phyloP scores from a whole-genome alignment of 2,888 invertebrate species.

The Scrobipalpa costella region DNA sequence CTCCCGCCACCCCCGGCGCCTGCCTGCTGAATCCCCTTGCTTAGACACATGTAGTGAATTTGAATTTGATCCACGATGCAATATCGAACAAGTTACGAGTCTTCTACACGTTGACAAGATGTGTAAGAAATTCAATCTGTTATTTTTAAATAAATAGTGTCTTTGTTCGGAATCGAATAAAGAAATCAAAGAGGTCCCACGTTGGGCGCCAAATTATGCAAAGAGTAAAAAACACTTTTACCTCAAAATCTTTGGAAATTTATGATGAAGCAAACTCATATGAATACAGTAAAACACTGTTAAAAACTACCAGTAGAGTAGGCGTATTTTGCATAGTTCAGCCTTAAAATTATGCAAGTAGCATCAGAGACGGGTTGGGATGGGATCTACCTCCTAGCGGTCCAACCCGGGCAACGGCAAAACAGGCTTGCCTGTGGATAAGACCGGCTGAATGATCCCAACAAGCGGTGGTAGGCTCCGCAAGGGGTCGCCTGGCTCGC shows the following conservation, averaged over 20 bases:
- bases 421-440: too few relatives aligned
- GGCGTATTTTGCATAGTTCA: constrained; percentile 25
- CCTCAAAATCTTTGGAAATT: not conserved
- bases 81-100: constrained; percentile 14
- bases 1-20: constrained; percentile 31
- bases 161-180: not conserved
- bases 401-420: too few relatives aligned
- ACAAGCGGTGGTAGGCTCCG: too few relatives aligned
- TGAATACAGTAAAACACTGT: not conserved
- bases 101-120: not conserved
- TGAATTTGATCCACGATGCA: constrained; percentile 25
- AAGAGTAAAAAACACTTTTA: not conserved
- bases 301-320: not conserved
- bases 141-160: not conserved
- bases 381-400: too few relatives aligned
- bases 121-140: too few relatives aligned
- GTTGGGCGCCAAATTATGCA: constrained; percentile 25
- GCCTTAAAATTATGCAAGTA: constrained; percentile 28
- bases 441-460: too few relatives aligned
- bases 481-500: too few relatives aligned
- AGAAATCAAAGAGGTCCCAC: constrained; percentile 5
- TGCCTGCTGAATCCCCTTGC: constrained; percentile 14
- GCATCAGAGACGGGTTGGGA: constrained; percentile 19
- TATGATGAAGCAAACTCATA: not conserved
- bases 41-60: constrained; percentile 28